Percentiles rank a stretch among this genome's conserved stretches.
Conservation (phyloP, 2,888 invertebrate species). For the Eupeodes luniger region DNA sequence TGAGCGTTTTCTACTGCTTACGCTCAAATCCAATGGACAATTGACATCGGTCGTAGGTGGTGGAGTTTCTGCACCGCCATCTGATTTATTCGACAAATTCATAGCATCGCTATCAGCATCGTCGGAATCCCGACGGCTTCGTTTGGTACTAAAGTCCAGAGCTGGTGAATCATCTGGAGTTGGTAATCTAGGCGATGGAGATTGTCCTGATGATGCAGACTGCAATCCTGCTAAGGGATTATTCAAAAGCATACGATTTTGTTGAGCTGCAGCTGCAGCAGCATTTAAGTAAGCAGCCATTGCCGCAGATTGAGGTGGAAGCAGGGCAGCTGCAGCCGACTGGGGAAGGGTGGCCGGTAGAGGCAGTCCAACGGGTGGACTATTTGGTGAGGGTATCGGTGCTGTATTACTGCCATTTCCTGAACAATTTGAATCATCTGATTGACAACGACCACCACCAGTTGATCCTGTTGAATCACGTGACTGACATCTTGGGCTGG, state of each 20-base stretch:
- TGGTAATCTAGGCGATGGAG: conserved; percentile 84
- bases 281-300: conserved; percentile 92
- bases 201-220: conserved; percentile 79
- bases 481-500: conserved; percentile 92
- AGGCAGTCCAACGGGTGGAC: conserved; percentile 89
- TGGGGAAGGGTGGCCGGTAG: conserved; percentile 89
- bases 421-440: conserved; percentile 90
- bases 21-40: conserved; percentile 91
- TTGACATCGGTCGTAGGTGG: conserved; percentile 83
- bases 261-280: conserved; percentile 89
- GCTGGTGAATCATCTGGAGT: conserved; percentile 86
- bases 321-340: conserved; percentile 87
- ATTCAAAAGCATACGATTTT: conserved; percentile 90
- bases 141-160: conserved; percentile 93
- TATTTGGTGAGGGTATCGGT: conserved; percentile 85
- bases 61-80: conserved; percentile 63
- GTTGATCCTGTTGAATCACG: conserved; percentile 88
- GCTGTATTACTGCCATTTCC: conserved; percentile 86
- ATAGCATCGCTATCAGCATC: conserved; percentile 88
- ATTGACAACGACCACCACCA: conserved; percentile 89
- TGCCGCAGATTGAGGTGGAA: conserved; percentile 92
- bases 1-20: conserved; percentile 90
- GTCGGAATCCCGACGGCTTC: conserved; percentile 85
- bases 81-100: conserved; percentile 83
- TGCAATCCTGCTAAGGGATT: conserved; percentile 89